Base-by-base conservation (phyloP, 35 echinoderm and acorn worm genomes). In the Acanthaster planci region DNA sequence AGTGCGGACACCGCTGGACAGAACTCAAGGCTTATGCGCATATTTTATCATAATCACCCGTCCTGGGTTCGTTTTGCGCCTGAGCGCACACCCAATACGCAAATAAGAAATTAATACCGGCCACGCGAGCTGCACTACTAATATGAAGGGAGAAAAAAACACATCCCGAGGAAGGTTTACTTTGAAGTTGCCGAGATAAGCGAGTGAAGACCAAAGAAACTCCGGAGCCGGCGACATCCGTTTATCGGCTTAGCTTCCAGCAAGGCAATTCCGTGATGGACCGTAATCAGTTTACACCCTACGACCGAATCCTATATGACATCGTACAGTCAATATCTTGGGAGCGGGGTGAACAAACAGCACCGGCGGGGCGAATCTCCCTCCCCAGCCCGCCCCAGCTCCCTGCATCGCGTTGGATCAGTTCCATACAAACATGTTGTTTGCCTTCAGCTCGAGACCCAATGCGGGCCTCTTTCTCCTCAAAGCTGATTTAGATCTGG, bases 71-170 rank as follows among this genome's bases (percentile, higher is more conserved):
- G 19, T 34, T 29, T 72, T 72, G 64, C 30, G 27, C 21, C 29
- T 31, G 29, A 21, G 26, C 64, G 29, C 57, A 60, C 64, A 72
- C 64, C 26, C 64, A 10, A 47, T 8, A 26, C 34, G 64, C 64
- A 72, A 72, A 72, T 72, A 72, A 72, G 64, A 29, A 31, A 72
- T 72, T 72, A 72, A 72, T 72, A 36, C 64, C 42, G 26, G 14
- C 64, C 64, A 72, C 64, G 26, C 64, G 34, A 26, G 29, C 23
- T 26, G 64, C 64, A 72, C 34, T 10, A 72, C 64, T 72, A 72
- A 72, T 72, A 10, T n/a, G n/a, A n/a, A 72, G 12, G 42, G 42
- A 47, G 12, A 12, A 47, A 12, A 47, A 10, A 26, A 35, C 34
- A 72, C 34, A 72, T 72, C 34, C 29, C 26, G 64, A 26, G 64